A percentile compares a stretch with the other conserved stretches of the same genome.
These are phyloP conservation scores for Xylota segnis DNA, from an alignment of 2,888 invertebrate species.

Conservation along the genomic window DNA sequence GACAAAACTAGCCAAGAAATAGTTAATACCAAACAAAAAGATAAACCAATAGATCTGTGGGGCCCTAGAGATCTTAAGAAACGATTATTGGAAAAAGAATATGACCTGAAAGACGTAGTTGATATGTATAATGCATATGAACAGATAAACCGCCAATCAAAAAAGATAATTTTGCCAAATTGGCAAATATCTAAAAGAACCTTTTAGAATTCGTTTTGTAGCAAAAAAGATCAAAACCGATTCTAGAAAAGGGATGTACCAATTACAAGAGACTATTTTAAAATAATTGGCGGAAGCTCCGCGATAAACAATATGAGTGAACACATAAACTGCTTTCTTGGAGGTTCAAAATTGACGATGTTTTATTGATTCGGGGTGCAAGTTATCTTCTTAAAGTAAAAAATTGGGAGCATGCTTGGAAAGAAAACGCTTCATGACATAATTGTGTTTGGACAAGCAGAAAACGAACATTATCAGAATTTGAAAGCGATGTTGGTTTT, in stretches of 20 bases:
- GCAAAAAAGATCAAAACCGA: neutral
- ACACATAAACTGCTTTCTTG: neutral
- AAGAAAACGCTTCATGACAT: constrained; percentile 80
- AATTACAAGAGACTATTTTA: neutral
- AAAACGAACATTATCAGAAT: no score
- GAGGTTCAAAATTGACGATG: neutral
- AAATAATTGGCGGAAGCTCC: neutral
- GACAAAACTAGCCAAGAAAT: constrained; percentile 25
- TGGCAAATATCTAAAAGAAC: neutral
- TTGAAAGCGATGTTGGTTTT: no score
- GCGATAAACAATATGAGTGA: neutral
- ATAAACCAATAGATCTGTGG: constrained; percentile 14
- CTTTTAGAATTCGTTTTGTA: neutral
- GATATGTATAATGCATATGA: constrained; percentile 66
- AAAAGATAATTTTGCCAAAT: neutral
- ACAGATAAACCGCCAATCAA: constrained; percentile 19
- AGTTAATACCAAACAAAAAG: neutral
- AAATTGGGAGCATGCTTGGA: constrained; percentile 17
- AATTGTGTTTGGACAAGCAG: constrained; percentile 71
- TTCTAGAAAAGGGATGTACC: neutral
- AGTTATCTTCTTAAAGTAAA: neutral
- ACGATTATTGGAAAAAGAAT: constrained; percentile 16
- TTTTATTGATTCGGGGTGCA: neutral
- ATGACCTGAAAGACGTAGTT: neutral
- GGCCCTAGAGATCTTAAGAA: neutral